Conservation (phyloP, 2,888 invertebrate species). For the Xylota segnis region DNA sequence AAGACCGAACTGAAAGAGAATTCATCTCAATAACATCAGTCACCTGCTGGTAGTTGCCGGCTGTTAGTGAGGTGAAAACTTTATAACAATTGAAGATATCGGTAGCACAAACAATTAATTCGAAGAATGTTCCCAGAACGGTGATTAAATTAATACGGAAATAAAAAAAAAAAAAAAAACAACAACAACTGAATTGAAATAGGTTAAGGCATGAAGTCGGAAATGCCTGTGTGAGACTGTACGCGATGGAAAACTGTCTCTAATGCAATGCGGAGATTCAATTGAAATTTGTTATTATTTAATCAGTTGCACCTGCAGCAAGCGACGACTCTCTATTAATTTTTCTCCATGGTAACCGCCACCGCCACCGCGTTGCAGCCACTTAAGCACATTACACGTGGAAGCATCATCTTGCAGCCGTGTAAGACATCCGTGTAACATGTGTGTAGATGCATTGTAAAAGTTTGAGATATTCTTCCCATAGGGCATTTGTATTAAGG, state of each 20-base stretch:
- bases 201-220: slow-evolving; percentile 53
- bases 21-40: slow-evolving; percentile 51
- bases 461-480: slow-evolving; percentile 39
- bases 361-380: not conserved
- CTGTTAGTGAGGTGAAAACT: slow-evolving; percentile 62
- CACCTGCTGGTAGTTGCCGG: slow-evolving; percentile 13
- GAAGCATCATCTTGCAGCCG: slow-evolving; percentile 26
- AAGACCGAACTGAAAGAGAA: slow-evolving; percentile 52
- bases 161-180: slow-evolving; percentile 17
- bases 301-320: slow-evolving; percentile 46
- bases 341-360: not conserved
- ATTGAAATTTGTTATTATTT: slow-evolving; percentile 58
- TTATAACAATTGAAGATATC: slow-evolving; percentile 67
- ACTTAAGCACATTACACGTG: slow-evolving; percentile 47
- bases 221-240: slow-evolving; percentile 25
- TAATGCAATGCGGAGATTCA: slow-evolving; percentile 27
- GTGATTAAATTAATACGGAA: slow-evolving; percentile 62
- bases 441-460: slow-evolving; percentile 28
- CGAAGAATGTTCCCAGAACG: slow-evolving; percentile 68
- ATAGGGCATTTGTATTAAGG: slow-evolving; percentile 44
- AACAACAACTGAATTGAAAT: slow-evolving; percentile 20
- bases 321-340: not conserved
- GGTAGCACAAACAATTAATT: slow-evolving; percentile 70
- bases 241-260: slow-evolving; percentile 27
- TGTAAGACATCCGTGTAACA: slow-evolving; percentile 41